Percentiles rank a stretch among this genome's conserved stretches.
These are phyloP conservation scores for Eupithecia centaureata DNA, from an alignment of 2,888 invertebrate species.

Conservation along the genomic window DNA sequence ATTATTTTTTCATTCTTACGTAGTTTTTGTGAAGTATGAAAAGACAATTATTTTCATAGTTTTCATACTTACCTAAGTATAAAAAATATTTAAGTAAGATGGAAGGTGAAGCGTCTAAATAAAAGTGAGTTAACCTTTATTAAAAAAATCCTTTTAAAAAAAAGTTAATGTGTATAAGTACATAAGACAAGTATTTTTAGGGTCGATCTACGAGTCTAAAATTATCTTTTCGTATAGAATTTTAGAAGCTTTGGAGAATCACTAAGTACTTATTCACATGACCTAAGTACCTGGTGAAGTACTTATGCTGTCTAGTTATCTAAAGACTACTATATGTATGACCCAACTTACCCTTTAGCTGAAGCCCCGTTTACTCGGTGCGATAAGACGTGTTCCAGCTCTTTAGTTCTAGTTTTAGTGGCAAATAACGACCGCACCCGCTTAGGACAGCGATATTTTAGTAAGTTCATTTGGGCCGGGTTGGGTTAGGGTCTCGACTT, in stretches of 20 bases:
- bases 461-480: constrained; percentile 25
- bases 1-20: too few species aligned
- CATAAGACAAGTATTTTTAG: too few species aligned
- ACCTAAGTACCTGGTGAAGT: neutral
- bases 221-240: neutral
- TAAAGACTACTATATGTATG: constrained; percentile 63
- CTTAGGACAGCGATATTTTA: constrained; percentile 29
- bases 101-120: too few species aligned
- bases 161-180: too few species aligned
- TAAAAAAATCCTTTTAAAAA: too few species aligned
- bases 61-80: too few species aligned
- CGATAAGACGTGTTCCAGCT: constrained; percentile 34
- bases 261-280: neutral
- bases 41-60: too few species aligned
- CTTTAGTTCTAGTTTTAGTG: constrained; percentile 31
- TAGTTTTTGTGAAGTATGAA: too few species aligned
- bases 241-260: too few species aligned
- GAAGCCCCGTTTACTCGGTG: constrained; percentile 57
- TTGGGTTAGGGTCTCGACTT: neutral
- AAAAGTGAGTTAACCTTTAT: too few species aligned
- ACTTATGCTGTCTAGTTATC: constrained; percentile 55
- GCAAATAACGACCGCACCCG: constrained; percentile 24
- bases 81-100: too few species aligned
- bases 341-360: constrained; percentile 68
- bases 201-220: neutral